Percentiles rank a stretch among this genome's conserved stretches.
These are phyloP conservation scores for Helicoverpa armigera DNA, from an alignment of 1,140 invertebrate species.

Conservation along the genomic window DNA sequence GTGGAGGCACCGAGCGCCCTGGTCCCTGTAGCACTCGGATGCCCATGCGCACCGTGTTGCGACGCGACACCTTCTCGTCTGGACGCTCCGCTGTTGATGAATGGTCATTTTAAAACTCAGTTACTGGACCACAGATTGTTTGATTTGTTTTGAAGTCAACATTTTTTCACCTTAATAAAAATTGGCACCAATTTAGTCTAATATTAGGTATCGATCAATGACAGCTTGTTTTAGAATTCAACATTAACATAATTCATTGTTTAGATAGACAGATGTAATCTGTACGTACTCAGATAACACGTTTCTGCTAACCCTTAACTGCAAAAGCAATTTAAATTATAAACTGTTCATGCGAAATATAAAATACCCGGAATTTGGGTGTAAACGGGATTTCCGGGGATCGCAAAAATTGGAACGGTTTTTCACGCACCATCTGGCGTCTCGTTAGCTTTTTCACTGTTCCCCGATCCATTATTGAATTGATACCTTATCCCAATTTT, in stretches of 20 bases:
- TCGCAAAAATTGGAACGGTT: neutral
- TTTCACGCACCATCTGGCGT: neutral
- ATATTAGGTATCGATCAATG: no score
- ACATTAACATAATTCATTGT: no score
- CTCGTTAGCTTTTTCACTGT: neutral
- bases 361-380: neutral
- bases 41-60: slow-evolving; percentile 93
- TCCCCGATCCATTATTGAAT: neutral
- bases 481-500: neutral
- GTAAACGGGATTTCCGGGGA: neutral
- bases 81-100: slow-evolving; percentile 89
- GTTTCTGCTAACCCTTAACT: neutral
- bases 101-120: slow-evolving; percentile 8
- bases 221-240: no score
- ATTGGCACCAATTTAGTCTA: no score
- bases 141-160: no score
- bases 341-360: neutral
- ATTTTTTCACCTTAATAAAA: no score
- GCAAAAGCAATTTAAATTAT: neutral
- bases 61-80: slow-evolving; percentile 92
- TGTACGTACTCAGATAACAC: neutral
- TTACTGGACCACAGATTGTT: no score
- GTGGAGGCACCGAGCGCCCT: slow-evolving; percentile 57
- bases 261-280: no score
- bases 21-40: slow-evolving; percentile 91